These are phyloP conservation scores for Macrocentrus cingulum DNA, from an alignment of 1,140 invertebrate species.

Conservation along the genomic window DNA sequence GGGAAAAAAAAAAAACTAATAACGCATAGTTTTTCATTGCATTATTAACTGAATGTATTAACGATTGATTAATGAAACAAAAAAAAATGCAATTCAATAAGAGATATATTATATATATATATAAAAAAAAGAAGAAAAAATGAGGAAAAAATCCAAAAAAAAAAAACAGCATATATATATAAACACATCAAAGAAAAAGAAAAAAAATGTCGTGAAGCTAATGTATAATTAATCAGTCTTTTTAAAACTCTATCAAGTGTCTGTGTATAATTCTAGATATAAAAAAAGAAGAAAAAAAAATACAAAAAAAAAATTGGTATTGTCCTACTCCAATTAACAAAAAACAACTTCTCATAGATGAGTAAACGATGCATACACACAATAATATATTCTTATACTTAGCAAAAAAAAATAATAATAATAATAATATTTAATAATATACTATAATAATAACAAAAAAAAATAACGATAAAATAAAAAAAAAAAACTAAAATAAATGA, in stretches of 20 bases:
- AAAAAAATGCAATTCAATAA: background rate
- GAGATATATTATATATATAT: background rate
- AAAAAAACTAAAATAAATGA: constrained; percentile 1
- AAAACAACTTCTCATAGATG: constrained; percentile 24
- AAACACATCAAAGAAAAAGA: background rate
- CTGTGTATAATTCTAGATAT: background rate
- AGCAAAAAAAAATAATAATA: constrained; percentile 20
- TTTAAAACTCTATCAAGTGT: constrained; percentile 17
- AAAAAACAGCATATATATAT: background rate
- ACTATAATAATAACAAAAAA: too few species aligned
- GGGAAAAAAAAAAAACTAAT: constrained; percentile 14
- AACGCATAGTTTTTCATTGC: constrained; percentile 23
- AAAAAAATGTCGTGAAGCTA: background rate
- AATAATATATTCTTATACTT: constrained; percentile 52
- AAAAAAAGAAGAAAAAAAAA: constrained; percentile 2
- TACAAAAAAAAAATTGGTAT: constrained; percentile 8
- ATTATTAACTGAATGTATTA: constrained; percentile 16
- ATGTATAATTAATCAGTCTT: constrained; percentile 48
- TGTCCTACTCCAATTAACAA: constrained; percentile 43
- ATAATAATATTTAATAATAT: too few species aligned
- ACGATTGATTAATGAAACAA: constrained; percentile 5
- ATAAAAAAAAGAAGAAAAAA: too few species aligned
- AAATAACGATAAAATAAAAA: too few species aligned
- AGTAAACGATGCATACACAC: constrained; percentile 15
- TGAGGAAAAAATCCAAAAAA: background rate